Evolutionary conservation across 2,113 vertebrate species (phyloP).

Genomic region (Melanotaenia duboulayi): DNA sequence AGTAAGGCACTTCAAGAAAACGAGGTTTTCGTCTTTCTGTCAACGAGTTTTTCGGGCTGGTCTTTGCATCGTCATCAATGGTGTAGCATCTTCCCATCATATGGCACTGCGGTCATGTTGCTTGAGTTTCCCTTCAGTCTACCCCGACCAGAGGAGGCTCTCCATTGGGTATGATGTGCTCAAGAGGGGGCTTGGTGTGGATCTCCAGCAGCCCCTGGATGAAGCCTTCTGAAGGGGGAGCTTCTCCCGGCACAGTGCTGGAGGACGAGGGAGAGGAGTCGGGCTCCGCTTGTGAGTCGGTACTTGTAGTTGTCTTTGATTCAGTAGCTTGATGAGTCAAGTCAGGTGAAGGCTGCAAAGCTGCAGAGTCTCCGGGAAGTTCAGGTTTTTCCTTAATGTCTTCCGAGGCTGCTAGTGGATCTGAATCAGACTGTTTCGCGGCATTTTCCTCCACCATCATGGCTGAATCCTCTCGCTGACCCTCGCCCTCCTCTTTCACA

Average conservation of each 20-base stretch:
- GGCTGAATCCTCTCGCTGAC: background rate
- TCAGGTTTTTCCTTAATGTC: background rate
- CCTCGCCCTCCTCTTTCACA: slow-evolving; percentile 27
- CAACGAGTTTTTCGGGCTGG: slow-evolving; percentile 44
- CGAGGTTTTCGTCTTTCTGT: slow-evolving; percentile 64
- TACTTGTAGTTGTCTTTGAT: slow-evolving; percentile 43
- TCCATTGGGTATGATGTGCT: slow-evolving; percentile 79
- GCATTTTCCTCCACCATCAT: background rate
- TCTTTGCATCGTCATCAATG: slow-evolving; percentile 43
- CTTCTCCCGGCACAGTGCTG: slow-evolving; percentile 5
- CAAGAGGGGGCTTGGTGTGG: slow-evolving; percentile 80
- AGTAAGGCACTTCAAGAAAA: slow-evolving; percentile 94
- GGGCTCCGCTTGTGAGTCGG: background rate
- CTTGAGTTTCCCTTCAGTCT: slow-evolving; percentile 81
- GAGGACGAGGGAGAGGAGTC: slow-evolving; percentile 26
- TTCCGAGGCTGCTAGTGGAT: accelerated
- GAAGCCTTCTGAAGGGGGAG: slow-evolving; percentile 59
- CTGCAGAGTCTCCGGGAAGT: background rate
- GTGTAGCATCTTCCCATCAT: slow-evolving; percentile 35
- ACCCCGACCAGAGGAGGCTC: slow-evolving; percentile 86
- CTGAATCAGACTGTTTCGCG: background rate
- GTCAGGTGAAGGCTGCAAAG: background rate
- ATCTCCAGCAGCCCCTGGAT: slow-evolving; percentile 86
- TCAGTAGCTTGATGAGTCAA: slow-evolving; percentile 42
- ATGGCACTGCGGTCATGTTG: slow-evolving; percentile 75